Percentiles rank a stretch among this genome's conserved stretches.
phyloP scores from a whole-genome alignment of 2,888 invertebrate species.

The Cerastoderma edule region DNA sequence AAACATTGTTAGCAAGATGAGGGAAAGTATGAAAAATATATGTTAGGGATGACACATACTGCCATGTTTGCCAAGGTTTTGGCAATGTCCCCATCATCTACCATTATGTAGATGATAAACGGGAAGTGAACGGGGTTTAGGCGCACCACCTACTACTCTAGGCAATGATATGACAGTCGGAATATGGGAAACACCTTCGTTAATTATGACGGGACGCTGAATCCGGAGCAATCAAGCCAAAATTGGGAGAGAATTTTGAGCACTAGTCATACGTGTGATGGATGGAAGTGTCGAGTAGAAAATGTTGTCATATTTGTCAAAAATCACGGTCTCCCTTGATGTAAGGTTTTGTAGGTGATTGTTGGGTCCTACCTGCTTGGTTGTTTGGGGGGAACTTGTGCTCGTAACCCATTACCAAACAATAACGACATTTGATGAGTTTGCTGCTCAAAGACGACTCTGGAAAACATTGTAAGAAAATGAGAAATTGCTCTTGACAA shows the following conservation, averaged over 20 bases:
- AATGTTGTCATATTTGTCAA: slow-evolving; percentile 54
- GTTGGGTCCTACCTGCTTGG: too few species aligned
- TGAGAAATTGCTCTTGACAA: too few species aligned
- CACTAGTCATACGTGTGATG: slow-evolving; percentile 47
- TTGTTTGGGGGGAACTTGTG: too few species aligned
- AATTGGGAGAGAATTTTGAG: slow-evolving; percentile 48
- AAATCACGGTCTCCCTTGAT: slow-evolving; percentile 34
- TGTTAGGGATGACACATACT: slow-evolving; percentile 14
- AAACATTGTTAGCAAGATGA: too few species aligned
- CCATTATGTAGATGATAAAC: slow-evolving; percentile 17
- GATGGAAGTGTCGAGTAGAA: slow-evolving; percentile 42
- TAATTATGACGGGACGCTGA: slow-evolving; percentile 51
- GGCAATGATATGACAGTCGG: slow-evolving; percentile 20
- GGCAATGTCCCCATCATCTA: slow-evolving; percentile 9
- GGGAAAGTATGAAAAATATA: too few species aligned
- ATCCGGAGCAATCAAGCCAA: slow-evolving; percentile 43
- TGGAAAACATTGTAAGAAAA: too few species aligned
- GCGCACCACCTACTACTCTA: slow-evolving; percentile 18
- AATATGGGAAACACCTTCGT: slow-evolving; percentile 50
- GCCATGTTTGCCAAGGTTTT: slow-evolving; percentile 14
- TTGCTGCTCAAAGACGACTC: too few species aligned
- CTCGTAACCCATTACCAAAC: too few species aligned
- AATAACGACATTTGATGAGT: too few species aligned
- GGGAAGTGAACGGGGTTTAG: slow-evolving; percentile 11
- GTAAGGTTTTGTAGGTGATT: too few species aligned